Evolutionary conservation across 2,113 vertebrate species (phyloP).

Genomic region (Gavia stellata): DNA sequence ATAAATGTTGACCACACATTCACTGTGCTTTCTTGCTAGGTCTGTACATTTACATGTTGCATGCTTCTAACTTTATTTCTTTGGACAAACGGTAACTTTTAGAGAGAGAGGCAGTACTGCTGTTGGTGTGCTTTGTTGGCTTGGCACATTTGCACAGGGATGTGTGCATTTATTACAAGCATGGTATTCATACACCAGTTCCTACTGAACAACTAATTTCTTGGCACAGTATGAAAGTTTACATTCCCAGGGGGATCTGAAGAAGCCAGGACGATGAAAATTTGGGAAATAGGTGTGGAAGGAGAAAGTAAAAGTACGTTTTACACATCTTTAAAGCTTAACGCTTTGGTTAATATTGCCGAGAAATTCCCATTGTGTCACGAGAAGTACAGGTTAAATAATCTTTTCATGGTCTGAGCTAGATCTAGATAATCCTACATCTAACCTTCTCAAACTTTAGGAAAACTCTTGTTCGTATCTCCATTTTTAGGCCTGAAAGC

Average conservation of each 20-base stretch:
- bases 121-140: not conserved
- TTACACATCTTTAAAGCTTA: not conserved
- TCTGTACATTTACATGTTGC: not conserved
- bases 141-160: not conserved
- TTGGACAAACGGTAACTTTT: not conserved
- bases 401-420: not conserved
- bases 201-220: not conserved
- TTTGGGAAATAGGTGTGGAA: not conserved
- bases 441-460: not conserved
- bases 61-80: not conserved
- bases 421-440: not conserved
- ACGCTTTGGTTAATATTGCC: not conserved
- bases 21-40: not conserved
- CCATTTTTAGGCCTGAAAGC: not conserved
- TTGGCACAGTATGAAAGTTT: not conserved
- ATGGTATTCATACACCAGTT: not conserved
- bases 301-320: not conserved
- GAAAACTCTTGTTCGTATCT: accelerated
- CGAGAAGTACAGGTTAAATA: not conserved
- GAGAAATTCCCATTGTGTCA: not conserved
- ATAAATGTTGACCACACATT: not conserved
- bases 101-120: not conserved
- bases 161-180: not conserved
- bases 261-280: not conserved
- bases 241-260: not conserved